Evolutionary conservation across 2,888 invertebrate genomes (phyloP).

Genomic region (Anodontia alba): DNA sequence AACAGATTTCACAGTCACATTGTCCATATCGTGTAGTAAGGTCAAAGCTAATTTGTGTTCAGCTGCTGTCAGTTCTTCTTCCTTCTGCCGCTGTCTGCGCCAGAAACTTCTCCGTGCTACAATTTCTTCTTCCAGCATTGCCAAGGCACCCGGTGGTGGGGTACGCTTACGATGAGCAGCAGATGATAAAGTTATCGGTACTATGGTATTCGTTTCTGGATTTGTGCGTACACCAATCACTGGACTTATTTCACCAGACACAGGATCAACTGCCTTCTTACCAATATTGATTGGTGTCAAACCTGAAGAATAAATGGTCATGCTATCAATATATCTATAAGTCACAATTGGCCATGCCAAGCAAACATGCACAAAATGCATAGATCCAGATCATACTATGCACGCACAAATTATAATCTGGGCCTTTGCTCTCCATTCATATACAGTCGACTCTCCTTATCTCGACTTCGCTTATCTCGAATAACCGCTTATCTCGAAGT

Average conservation of each 20-base stretch:
- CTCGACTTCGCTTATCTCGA: too few species aligned
- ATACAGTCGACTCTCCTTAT: too few species aligned
- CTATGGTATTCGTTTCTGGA: conserved; percentile 77
- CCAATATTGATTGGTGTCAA: conserved; percentile 82
- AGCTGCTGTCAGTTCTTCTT: conserved; percentile 74
- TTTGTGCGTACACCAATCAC: conserved; percentile 79
- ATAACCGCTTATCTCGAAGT: too few species aligned
- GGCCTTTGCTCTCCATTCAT: too few species aligned
- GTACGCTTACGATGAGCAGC: conserved; percentile 77
- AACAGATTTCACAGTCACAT: conserved; percentile 67
- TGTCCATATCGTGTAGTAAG: conserved; percentile 75
- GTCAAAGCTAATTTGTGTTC: conserved; percentile 74
- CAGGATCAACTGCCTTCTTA: conserved; percentile 79
- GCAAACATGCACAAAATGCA: background rate
- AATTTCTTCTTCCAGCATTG: conserved; percentile 82
- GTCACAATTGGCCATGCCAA: background rate
- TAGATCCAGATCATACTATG: too few species aligned
- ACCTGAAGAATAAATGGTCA: conserved; percentile 62
- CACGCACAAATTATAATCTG: too few species aligned
- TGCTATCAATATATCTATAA: background rate
- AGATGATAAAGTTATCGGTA: conserved; percentile 81
- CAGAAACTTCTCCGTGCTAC: conserved; percentile 80
- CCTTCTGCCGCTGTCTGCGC: conserved; percentile 80
- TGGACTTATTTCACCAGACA: conserved; percentile 81
- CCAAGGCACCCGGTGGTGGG: conserved; percentile 80